Conservation (phyloP, 1,140 invertebrate genomes). For the Rhopalosiphum maidis region DNA sequence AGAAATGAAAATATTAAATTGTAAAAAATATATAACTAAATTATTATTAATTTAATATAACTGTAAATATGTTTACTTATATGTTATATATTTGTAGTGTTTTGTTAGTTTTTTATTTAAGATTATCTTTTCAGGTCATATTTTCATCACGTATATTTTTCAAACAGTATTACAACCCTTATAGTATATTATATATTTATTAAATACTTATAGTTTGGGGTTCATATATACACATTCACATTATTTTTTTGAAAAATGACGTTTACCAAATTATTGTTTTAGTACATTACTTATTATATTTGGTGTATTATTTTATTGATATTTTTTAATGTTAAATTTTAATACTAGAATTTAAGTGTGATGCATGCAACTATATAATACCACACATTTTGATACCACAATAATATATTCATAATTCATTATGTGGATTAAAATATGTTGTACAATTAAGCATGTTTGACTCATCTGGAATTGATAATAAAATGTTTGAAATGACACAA, state of each 20-base stretch:
- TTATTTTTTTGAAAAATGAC: background rate
- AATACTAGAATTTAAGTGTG: background rate
- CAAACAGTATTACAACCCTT: background rate
- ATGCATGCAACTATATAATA: constrained; percentile 1
- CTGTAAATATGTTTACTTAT: background rate
- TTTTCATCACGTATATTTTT: background rate
- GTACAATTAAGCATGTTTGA: background rate
- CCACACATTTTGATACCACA: background rate
- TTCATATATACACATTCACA: background rate
- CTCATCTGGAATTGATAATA: background rate
- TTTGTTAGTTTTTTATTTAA: background rate
- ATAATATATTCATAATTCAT: background rate
- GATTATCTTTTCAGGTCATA: background rate
- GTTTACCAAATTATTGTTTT: background rate
- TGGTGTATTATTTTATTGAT: background rate
- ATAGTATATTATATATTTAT: background rate
- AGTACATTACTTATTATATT: background rate
- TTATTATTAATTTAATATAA: background rate
- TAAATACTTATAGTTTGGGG: background rate
- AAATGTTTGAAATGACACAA: background rate
- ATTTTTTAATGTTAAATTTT: background rate
- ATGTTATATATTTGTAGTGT: background rate
- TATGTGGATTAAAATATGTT: background rate
- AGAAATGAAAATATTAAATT: background rate
- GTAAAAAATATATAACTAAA: background rate